Conservation (phyloP, 2,888 invertebrate species). For the Isotomurus palustris region DNA sequence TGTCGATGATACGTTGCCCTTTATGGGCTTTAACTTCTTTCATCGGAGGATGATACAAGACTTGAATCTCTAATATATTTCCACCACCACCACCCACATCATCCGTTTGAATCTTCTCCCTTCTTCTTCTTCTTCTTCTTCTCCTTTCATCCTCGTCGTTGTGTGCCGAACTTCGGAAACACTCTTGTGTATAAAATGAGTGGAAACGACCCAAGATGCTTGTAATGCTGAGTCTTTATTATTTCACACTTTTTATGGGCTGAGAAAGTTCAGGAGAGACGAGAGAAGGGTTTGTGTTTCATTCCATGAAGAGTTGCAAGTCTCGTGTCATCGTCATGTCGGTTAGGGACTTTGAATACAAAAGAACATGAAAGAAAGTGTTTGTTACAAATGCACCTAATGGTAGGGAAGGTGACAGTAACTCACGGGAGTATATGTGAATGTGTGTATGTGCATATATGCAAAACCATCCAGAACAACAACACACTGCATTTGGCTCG, state of each 20-base stretch:
- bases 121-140: not conserved
- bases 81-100: conserved; percentile 19
- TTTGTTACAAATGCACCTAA: too few species aligned
- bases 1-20: conserved; percentile 12
- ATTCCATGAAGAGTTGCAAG: too few species aligned
- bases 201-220: not conserved
- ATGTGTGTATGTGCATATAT: too few species aligned
- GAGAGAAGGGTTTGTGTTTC: too few species aligned
- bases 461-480: too few species aligned
- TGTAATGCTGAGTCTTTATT: conserved; percentile 29
- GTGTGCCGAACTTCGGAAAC: not conserved
- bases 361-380: too few species aligned
- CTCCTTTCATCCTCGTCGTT: not conserved
- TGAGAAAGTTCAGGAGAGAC: not conserved
- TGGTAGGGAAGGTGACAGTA: too few species aligned
- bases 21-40: conserved; percentile 37
- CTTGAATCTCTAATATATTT: conserved; percentile 34
- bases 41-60: conserved; percentile 40
- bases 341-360: too few species aligned
- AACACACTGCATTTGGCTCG: too few species aligned
- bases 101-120: not conserved
- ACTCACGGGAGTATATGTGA: too few species aligned
- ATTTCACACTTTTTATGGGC: conserved; percentile 33
- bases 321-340: too few species aligned
- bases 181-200: not conserved